Base-by-base conservation (phyloP, 2,797 vertebrate genomes). In the Arnoldichthys spilopterus region DNA sequence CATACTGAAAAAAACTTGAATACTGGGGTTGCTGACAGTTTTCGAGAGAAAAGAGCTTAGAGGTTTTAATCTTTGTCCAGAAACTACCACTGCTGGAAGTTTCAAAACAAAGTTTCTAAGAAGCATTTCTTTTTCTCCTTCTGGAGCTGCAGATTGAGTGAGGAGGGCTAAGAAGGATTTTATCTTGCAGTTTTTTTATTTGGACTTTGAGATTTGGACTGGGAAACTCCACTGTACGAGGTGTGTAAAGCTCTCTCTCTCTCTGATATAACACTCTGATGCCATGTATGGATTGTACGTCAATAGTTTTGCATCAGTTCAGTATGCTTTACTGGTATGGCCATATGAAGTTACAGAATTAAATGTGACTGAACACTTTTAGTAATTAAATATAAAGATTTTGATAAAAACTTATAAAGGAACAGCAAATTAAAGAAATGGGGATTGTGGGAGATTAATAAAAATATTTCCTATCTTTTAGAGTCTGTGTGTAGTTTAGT, bases 201-300 rank as follows among this genome's bases (percentile, higher is more conserved):
- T 83, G 84, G 74, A 83, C 81, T 83, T 77, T 76, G 75, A 77
- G 86, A 92, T 91, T 83, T 83, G 84, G 86, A 87, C 86, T 87
- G 77, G 43, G 78, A 77, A 77, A 79, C 78, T 72, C 71, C 45
- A 58, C 86, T 86, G 76, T 76, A 83, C 89, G 85, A 94, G 93
- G 93, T 94, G 90, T 88, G 92, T 93, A 89, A 56, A 88, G 84
- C 86, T 88, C 70, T 37, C 73, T 63, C 64, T 62, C 24, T 66
- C 45, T 15, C 0, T 34, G 3, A 26, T 40, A 20, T 40, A 11
- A 37, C 22, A 43, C 47, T 53, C 47, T 30, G 13, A 43, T 20
- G 2, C 12, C 6, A 2, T 6, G 7, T 7, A 1, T 67, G 20
- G 43, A 47, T 47, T 13, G 43, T 15, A 16, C 0, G 11, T 13